Evolutionary conservation across 2,888 invertebrate species (phyloP), one percentile per base, ranked within the genome.

Genomic region (Lasioglossum figueresi): DNA sequence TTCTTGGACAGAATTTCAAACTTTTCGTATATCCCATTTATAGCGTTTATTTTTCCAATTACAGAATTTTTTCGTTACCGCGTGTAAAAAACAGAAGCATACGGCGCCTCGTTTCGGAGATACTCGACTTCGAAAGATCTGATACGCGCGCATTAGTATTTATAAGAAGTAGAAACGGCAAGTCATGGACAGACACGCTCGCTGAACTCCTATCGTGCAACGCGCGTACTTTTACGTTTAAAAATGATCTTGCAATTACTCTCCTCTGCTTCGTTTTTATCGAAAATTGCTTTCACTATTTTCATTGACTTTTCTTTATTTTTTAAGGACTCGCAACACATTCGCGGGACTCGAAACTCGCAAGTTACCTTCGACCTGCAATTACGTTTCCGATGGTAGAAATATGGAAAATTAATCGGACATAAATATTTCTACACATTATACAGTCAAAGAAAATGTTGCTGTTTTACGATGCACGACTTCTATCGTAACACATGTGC

Each of bases 91-190:
- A 56, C n/a, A 4, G 56, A 56, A n/a, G 12, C n/a, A n/a, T 19
- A 1, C 5, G 16, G 16, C 2, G 31, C 5, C 6, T 34, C 19
- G 34, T 63, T 63, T 31, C 27, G 63, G 8, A 66, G 66, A 66
- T 66, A 34, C 8, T 66, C 34, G 23, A 66, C 31, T 66, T 66
- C 66, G 37, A 37, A 68, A 34, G 66, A 37, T 63, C 34, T 12
- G 66, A 34, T 34, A 34, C 66, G 66, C 37, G 37, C 34, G 34
- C 37, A 68, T 34, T 19, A 34, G 34, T 68, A 34, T 68, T 68
- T 68, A 68, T 68, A 34, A 68, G 66, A 34, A 68, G 66, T 68
- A 68, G 66, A 68, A 68, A 68, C 66, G 37, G 66, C 34, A 37
- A 37, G 34, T 68, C 66, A 68, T 68, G 48, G 14, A 73, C 48